These are phyloP conservation scores for Tinea pellionella DNA, from an alignment of 2,888 invertebrate genomes.

Conservation along the genomic window DNA sequence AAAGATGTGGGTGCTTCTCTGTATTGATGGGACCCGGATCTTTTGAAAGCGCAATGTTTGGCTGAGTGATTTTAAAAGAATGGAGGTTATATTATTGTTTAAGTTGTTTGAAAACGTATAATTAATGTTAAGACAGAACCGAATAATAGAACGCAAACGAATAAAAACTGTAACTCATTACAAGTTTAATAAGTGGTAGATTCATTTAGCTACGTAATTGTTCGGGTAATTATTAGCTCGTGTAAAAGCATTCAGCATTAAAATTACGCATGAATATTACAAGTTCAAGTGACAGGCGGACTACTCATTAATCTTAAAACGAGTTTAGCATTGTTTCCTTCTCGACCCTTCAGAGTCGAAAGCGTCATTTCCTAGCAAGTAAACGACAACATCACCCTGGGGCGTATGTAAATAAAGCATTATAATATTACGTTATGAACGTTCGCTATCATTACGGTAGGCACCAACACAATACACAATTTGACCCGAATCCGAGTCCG, in stretches of 20 bases:
- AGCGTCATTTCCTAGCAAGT: conserved; percentile 9
- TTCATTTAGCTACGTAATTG: conserved; percentile 1
- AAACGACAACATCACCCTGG: conserved; percentile 13
- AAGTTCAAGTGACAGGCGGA: background rate
- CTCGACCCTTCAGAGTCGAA: conserved; percentile 11
- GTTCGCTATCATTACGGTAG: conserved; percentile 3
- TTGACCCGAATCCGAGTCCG: background rate
- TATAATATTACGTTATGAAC: conserved; percentile 14
- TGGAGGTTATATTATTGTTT: no score
- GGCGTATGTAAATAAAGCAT: conserved; percentile 14
- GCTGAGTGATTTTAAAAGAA: no score
- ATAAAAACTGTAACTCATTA: background rate
- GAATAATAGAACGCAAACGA: background rate
- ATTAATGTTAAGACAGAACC: no score
- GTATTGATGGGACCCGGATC: no score
- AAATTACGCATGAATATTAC: conserved; percentile 9
- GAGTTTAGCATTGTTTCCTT: conserved; percentile 9
- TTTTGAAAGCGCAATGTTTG: no score
- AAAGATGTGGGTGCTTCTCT: no score
- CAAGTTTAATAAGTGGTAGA: background rate
- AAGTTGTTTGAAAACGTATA: no score
- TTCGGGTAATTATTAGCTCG: conserved; percentile 5
- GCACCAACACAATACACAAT: background rate
- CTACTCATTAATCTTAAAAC: conserved; percentile 13
- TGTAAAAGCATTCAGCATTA: conserved; percentile 4